Base-by-base conservation (phyloP, 2,113 vertebrate genomes). In the Pagrus major region DNA sequence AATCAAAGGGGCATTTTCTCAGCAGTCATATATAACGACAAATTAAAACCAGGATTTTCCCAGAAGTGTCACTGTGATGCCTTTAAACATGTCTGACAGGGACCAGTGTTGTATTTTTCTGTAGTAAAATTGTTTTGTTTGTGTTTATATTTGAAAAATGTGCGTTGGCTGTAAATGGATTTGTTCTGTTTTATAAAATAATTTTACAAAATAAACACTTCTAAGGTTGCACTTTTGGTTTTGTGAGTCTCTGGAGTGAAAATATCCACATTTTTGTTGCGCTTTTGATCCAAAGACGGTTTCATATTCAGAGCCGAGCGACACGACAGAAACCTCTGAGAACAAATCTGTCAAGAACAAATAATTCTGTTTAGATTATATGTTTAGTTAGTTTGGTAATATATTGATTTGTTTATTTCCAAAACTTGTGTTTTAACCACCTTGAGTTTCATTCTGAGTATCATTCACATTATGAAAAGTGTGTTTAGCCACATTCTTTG, bases 1-100 rank as follows among this genome's bases (percentile, higher is more conserved):
- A 90, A 91, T 88, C 83, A 91, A 90, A 93, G 91, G 91, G 81
- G 82, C 74, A 79, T 89, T 90, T 89, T 93, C 87, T 93, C 81
- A 84, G 86, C 86, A 83, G 81, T 82, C 86, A 74, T 72, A 74
- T 72, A 80, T 81, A 84, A 86, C 20, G 35, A 79, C 69, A 83
- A 93, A 91, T 93, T 88, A 88, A 87, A 91, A 90, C 27, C 89
- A 87, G 88, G 58, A 85, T 86, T 93, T 87, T 84, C 87, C 89
- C 86, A 89, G 69, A 84, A 76, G 69, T 84, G 81, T 91, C 61
- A 74, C 72, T 70, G 82, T 58, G 68, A 86, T 75, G 58, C 77
- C 89, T 89, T 78, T 73, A 83, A 80, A 82, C 84, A 47, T 80
- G 79, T 85, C 78, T 78, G 86, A 78, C 80, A 78, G 86, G 81